Conservation (phyloP, 2,888 invertebrate species). For the Celastrina argiolus region DNA sequence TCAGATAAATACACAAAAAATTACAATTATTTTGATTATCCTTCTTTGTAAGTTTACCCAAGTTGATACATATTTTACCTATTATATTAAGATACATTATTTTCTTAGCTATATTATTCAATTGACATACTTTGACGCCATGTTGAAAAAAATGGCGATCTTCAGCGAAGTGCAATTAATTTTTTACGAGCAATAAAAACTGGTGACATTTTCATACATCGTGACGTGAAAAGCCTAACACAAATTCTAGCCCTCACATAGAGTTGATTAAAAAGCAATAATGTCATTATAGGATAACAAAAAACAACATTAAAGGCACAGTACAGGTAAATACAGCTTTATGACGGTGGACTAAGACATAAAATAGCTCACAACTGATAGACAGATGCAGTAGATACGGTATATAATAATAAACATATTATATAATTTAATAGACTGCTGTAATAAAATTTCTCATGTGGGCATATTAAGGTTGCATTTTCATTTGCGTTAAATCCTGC, state of each 20-base stretch:
- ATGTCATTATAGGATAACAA: constrained; percentile 58
- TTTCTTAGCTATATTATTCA: not conserved
- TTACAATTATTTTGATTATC: too few relatives aligned
- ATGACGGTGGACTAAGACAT: not conserved
- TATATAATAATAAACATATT: constrained; percentile 16
- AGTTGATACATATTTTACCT: too few relatives aligned
- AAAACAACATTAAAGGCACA: constrained; percentile 39
- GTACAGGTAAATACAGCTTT: not conserved
- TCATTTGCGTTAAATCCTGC: not conserved
- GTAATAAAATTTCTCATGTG: constrained; percentile 16
- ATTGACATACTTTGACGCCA: not conserved
- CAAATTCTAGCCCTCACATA: constrained; percentile 50
- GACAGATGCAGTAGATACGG: constrained; percentile 18
- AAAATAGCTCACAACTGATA: not conserved
- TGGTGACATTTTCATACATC: constrained; percentile 37
- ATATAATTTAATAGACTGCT: constrained; percentile 1
- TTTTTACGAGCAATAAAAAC: constrained; percentile 22
- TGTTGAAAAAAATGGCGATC: not conserved
- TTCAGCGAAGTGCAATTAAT: not conserved
- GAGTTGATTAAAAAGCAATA: constrained; percentile 66
- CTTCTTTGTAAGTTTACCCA: too few relatives aligned
- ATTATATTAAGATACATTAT: not conserved
- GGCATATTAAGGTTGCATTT: not conserved
- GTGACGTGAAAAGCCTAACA: constrained; percentile 33
- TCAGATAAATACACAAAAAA: too few relatives aligned